Evolutionary conservation across 2,888 invertebrate genomes (phyloP).

Genomic region (Zaprionus bogoriensis): DNA sequence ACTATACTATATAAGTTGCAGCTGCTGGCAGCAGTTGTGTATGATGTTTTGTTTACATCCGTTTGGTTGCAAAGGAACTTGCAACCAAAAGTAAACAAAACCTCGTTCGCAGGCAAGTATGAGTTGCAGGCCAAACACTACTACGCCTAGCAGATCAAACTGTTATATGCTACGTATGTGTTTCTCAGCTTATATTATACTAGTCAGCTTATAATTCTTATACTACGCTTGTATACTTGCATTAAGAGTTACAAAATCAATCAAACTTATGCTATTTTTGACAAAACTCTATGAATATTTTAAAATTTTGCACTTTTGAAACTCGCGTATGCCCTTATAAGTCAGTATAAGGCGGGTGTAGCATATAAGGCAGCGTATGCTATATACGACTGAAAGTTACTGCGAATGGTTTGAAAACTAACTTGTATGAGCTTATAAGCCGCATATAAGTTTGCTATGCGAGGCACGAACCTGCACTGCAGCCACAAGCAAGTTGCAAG

Average conservation of each 20-base stretch:
- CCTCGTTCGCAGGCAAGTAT: conserved; percentile 11
- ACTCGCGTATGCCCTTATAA: no score
- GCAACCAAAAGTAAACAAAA: conserved; percentile 11
- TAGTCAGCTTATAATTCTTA: not conserved
- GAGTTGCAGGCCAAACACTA: no score
- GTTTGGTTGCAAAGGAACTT: not conserved
- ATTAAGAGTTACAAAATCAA: rapidly evolving
- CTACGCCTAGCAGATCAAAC: no score
- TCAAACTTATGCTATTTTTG: not conserved
- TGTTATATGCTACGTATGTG: no score
- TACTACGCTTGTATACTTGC: not conserved
- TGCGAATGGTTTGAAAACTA: not conserved
- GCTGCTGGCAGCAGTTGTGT: not conserved
- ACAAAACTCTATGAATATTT: not conserved
- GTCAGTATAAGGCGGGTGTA: not conserved
- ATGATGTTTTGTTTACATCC: conserved; percentile 22
- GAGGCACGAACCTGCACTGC: conserved; percentile 30
- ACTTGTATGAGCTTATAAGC: no score
- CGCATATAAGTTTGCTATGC: conserved; percentile 37
- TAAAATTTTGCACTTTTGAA: not conserved
- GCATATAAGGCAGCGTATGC: not conserved
- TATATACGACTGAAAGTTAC: no score
- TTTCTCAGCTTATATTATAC: not conserved
- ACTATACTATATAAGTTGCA: not conserved
- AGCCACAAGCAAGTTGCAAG: conserved; percentile 21